Conservation (phyloP, 2,888 invertebrate genomes). For the Nematopogon swammerdamellus region DNA sequence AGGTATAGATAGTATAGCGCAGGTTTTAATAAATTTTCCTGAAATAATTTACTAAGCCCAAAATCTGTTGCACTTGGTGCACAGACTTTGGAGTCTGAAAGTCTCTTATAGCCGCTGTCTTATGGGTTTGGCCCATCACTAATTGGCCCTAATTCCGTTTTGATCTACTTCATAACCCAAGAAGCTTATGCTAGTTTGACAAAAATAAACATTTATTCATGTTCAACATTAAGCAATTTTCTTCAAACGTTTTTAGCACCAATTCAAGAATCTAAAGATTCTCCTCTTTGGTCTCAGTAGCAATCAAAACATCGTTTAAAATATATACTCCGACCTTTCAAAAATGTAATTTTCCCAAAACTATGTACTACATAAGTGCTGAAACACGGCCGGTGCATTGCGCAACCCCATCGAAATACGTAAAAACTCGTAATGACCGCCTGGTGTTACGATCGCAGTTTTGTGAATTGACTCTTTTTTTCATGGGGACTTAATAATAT, state of each 20-base stretch:
- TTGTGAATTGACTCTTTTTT: constrained; percentile 17
- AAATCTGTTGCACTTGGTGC: constrained; percentile 10
- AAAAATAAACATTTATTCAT: constrained; percentile 11
- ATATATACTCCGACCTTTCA: constrained; percentile 10
- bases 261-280: constrained; percentile 5
- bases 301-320: constrained; percentile 9
- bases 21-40: constrained; percentile 19
- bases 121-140: too few species aligned
- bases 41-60: constrained; percentile 17
- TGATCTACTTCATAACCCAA: constrained; percentile 11
- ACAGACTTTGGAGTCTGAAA: constrained; percentile 10
- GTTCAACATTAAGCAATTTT: constrained; percentile 7
- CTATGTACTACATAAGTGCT: constrained; percentile 15
- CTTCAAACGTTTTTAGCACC: neutral
- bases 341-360: constrained; percentile 9
- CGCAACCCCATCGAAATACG: constrained; percentile 19
- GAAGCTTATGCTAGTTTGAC: constrained; percentile 8
- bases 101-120: constrained; percentile 8
- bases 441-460: constrained; percentile 23
- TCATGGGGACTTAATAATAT: constrained; percentile 21
- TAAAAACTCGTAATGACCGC: constrained; percentile 25
- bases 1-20: constrained; percentile 14
- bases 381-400: constrained; percentile 17
- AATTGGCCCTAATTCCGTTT: constrained; percentile 9
- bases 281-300: constrained; percentile 6